These are phyloP conservation scores for Nyctereutes procyonoides DNA, from an alignment of 2,113 vertebrate genomes.

Conservation along the genomic window DNA sequence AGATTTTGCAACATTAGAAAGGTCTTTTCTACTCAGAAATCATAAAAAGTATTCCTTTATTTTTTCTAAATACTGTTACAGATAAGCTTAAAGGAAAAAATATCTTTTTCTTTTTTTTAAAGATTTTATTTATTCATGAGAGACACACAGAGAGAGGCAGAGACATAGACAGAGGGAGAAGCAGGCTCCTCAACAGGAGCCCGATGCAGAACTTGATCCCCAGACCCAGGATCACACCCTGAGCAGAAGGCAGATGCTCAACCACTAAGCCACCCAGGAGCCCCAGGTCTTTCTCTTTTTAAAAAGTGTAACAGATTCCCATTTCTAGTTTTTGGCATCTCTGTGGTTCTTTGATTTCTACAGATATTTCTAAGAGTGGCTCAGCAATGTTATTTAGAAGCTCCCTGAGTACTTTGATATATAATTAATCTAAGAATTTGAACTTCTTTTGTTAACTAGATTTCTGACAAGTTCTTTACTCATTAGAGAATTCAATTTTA, in stretches of 20 bases:
- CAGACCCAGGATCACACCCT: too few species aligned
- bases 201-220: too few species aligned
- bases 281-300: background rate
- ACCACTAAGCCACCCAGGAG: too few species aligned
- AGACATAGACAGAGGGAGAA: too few species aligned
- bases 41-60: conserved; percentile 13
- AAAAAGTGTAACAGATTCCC: background rate
- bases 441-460: background rate
- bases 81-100: background rate
- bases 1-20: conserved; percentile 21
- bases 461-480: background rate
- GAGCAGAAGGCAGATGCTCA: too few species aligned
- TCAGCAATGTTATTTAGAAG: background rate
- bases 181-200: too few species aligned
- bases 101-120: background rate
- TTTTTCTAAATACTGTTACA: conserved; percentile 16
- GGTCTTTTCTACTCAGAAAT: conserved; percentile 34
- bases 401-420: background rate
- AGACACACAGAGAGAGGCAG: too few species aligned
- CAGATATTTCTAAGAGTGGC: background rate
- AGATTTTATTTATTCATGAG: too few species aligned
- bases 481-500: background rate
- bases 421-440: background rate
- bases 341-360: conserved; percentile 1
- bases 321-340: conserved; percentile 18